phyloP scores from a whole-genome alignment of 2,797 vertebrate genomes.

The Decapterus maruadsi region DNA sequence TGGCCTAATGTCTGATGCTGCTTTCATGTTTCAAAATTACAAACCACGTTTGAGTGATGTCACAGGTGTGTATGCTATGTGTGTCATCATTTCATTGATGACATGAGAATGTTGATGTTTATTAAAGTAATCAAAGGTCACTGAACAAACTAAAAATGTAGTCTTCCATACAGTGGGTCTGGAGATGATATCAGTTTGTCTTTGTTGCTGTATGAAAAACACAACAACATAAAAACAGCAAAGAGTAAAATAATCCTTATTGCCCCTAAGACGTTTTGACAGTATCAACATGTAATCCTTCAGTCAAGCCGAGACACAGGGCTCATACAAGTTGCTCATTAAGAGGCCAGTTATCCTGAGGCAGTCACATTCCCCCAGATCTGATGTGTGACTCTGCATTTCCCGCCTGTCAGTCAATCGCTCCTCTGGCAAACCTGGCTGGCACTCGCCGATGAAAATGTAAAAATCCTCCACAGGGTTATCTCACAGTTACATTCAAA shows the following conservation, averaged over 20 bases:
- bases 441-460: slow-evolving; percentile 13
- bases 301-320: background rate
- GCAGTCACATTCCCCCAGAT: background rate
- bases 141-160: background rate
- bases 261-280: background rate
- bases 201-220: background rate
- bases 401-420: background rate
- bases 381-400: slow-evolving; percentile 22
- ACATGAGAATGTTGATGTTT: background rate
- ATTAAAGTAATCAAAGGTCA: background rate
- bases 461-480: slow-evolving; percentile 22
- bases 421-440: slow-evolving; percentile 8
- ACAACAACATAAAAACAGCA: no score
- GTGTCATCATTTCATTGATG: no score
- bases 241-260: background rate
- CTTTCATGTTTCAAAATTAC: no score
- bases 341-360: background rate
- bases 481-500: slow-evolving; percentile 10
- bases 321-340: background rate
- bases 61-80: no score
- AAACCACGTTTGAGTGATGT: no score
- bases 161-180: background rate
- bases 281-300: background rate
- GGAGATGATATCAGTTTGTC: background rate
- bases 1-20: no score